phyloP scores from a whole-genome alignment of 2,797 vertebrate species.

The Xenopus petersii region DNA sequence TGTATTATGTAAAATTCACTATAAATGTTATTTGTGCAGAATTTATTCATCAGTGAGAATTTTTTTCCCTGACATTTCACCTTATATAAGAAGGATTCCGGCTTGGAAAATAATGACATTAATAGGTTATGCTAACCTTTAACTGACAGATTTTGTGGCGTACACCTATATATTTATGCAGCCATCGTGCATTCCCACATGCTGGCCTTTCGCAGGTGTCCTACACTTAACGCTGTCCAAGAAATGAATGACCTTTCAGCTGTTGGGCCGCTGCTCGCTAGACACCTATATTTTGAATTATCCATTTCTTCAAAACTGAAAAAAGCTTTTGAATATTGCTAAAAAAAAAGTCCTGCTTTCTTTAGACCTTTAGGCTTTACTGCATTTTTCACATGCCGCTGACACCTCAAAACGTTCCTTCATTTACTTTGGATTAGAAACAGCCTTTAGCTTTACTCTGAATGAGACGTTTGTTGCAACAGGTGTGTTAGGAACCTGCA shows the following conservation, averaged over 20 bases:
- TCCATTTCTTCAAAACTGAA: conserved; percentile 35
- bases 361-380: conserved; percentile 33
- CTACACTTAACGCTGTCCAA: not conserved
- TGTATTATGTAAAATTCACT: no score
- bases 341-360: conserved; percentile 35
- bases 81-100: conserved; percentile 42
- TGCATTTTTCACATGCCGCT: conserved; percentile 43
- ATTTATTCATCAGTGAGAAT: no score
- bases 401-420: conserved; percentile 41
- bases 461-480: conserved; percentile 45
- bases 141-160: conserved; percentile 19
- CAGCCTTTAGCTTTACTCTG: conserved; percentile 32
- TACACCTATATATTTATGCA: conserved; percentile 33
- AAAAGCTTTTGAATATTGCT: conserved; percentile 42
- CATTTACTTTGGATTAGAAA: conserved; percentile 42
- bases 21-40: not conserved
- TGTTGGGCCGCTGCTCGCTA: not conserved
- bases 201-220: conserved; percentile 17
- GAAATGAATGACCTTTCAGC: conserved; percentile 27
- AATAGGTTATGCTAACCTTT: conserved; percentile 41
- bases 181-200: conserved; percentile 4
- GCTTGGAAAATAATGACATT: conserved; percentile 41
- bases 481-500: conserved; percentile 40
- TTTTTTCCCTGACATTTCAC: conserved; percentile 21
- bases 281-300: conserved; percentile 32